Evolutionary conservation across 2,888 invertebrate genomes (phyloP).

Genomic region (Conchocele bisecta): DNA sequence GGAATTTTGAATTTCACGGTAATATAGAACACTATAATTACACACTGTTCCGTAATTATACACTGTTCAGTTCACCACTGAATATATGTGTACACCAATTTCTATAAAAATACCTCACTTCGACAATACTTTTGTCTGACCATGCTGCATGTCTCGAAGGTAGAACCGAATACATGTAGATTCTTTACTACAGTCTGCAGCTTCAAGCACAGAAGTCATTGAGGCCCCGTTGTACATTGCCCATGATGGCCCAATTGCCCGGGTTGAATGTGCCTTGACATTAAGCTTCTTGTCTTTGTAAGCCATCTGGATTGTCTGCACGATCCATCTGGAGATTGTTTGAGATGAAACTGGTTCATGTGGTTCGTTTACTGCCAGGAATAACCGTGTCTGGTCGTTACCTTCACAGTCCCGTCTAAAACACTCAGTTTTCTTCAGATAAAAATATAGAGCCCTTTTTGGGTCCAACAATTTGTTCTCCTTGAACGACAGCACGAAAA

Average conservation of each 20-base stretch:
- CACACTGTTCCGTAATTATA: too few relatives aligned
- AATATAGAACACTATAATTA: too few relatives aligned
- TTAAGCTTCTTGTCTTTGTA: slow-evolving; percentile 17
- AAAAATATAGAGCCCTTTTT: background rate
- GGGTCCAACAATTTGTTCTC: slow-evolving; percentile 31
- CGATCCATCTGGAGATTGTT: slow-evolving; percentile 49
- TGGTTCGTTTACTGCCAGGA: slow-evolving; percentile 40
- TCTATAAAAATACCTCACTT: too few relatives aligned
- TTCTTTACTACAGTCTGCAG: slow-evolving; percentile 38
- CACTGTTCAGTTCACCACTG: too few relatives aligned
- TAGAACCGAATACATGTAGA: slow-evolving; percentile 40
- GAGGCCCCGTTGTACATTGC: slow-evolving; percentile 39
- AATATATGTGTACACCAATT: too few relatives aligned
- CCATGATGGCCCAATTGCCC: slow-evolving; percentile 36
- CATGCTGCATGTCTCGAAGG: slow-evolving; percentile 15
- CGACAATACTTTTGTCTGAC: too few relatives aligned
- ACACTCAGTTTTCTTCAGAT: background rate
- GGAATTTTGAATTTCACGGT: too few relatives aligned
- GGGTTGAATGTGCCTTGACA: slow-evolving; percentile 33
- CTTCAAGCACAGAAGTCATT: slow-evolving; percentile 19
- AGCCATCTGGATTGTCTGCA: slow-evolving; percentile 23
- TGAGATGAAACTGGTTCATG: slow-evolving; percentile 40
- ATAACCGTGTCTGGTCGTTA: too few relatives aligned
- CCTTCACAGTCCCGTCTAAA: background rate
- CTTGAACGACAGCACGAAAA: slow-evolving; percentile 11